Base-by-base conservation (phyloP, 2,888 invertebrate genomes). In the Bellardia pandia region DNA sequence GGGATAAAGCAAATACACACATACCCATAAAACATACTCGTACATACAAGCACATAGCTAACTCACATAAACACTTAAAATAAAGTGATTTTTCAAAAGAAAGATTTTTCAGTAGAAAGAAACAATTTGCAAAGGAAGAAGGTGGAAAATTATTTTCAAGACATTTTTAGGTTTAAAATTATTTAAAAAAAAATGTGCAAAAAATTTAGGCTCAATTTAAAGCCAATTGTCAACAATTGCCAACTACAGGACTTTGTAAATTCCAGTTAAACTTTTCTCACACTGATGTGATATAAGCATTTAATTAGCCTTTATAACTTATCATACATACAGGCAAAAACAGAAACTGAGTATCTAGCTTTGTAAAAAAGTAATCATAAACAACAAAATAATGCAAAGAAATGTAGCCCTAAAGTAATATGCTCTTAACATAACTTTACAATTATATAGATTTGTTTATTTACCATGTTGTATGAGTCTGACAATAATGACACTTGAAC, bases 401-500 rank as follows among this genome's bases (percentile, higher is more conserved):
- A 30, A 16, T 66, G 7, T 16, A 72, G 13, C 66, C 37, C 56
- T 30, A 11, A 72, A 68, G 66, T 75, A 64, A 75, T 40, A 30
- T 30, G 60, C 33, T 64, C 37, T 51, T 48, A 30, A 58, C 48
- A 53, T 11, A 56, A 23, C 64, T 76, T 69, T 30, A 45, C 53
- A 7, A 62, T 64, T 62, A 40, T 23, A 51, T n/a, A 60, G 37
- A 75, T 23, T 76, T 82, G n/a, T 58, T 68, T 76, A 33, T 56
- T 64, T 71, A 64, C 37, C 45, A 77, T 77, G 45, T 77, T 83
- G 69, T 37, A 53, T 83, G 71, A 64, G 71, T 77, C 77, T 83
- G 69, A 76, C 79, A 83, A 84, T 76, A 79, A 84, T 80, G 74
- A 56, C 72, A 84, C 86, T 84, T 86, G 72, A 77, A 74, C 68